Base-by-base conservation (phyloP, 2,113 vertebrate species). In the Apteryx owenii region DNA sequence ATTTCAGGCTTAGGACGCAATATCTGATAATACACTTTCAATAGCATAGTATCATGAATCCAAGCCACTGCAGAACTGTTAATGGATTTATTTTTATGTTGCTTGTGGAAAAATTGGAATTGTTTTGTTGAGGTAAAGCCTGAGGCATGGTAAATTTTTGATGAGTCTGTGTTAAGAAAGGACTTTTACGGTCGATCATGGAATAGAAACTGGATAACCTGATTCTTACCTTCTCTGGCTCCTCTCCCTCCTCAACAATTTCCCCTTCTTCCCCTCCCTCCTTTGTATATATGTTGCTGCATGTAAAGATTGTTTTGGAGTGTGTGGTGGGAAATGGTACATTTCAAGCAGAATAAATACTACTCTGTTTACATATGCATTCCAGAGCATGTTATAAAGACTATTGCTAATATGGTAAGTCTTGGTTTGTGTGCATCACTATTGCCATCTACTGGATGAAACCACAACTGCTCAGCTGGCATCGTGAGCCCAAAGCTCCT, bases 361-460 rank as follows among this genome's bases (percentile, higher is more conserved):
- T 21, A 0, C 7, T 58, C 56, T 5, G 50, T 61, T 73, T 1
- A 58, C 29, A 1, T 6, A 4, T 36, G 3, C 28, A 0, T 20
- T 26, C 23, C 77, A 2, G 16, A 1, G 53, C 0, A 3, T 12
- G 0, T 62, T 40, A 1, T 9, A 0, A 38, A 40, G 29, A 11
- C 2, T 36, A 4, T 3, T 2, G 69, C 69, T 8, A 1, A 0
- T 5, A 0, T 25, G 0, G 0, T 33, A 60, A 58, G 10, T 60
- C 56, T 60, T 2, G 54, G 16, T 36, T 80, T 29, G 40, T 33
- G 38, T 69, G 87, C 31, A 1, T 50, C 23, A 7, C 40, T 31
- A 9, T 90, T 96, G 96, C 95, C 95, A 97, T 95, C 96, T 97
- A 1, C 95, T 83, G 96, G 93, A 31, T 72, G 60, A 60, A 38